phyloP scores from a whole-genome alignment of 1,140 invertebrate species.

The Zaprionus kolodkinae region DNA sequence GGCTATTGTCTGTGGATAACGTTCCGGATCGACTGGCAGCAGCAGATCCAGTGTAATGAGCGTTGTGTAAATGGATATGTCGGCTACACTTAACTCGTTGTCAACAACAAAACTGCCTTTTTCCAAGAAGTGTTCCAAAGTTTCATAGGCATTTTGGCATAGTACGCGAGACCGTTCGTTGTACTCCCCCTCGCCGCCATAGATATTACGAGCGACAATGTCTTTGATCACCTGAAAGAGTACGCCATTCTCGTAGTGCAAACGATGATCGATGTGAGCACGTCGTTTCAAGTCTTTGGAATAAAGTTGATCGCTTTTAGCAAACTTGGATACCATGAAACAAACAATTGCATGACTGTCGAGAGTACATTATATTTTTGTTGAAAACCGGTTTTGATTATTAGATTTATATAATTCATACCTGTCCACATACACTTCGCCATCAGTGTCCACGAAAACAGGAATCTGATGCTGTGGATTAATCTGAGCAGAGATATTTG shows the following conservation, averaged over 20 bases:
- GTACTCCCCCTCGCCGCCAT: slow-evolving; percentile 69
- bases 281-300: slow-evolving; percentile 87
- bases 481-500: slow-evolving; percentile 82
- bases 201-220: slow-evolving; percentile 76
- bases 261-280: slow-evolving; percentile 88
- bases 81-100: slow-evolving; percentile 86
- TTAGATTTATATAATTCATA: slow-evolving; percentile 31
- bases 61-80: slow-evolving; percentile 85
- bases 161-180: slow-evolving; percentile 60
- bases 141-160: slow-evolving; percentile 85
- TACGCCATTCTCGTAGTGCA: slow-evolving; percentile 90
- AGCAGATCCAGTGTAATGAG: slow-evolving; percentile 80
- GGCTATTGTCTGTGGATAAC: slow-evolving; percentile 45
- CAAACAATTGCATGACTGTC: slow-evolving; percentile 88
- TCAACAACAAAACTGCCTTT: slow-evolving; percentile 84
- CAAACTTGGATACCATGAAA: slow-evolving; percentile 90
- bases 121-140: slow-evolving; percentile 85
- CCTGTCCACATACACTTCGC: slow-evolving; percentile 87
- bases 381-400: background rate
- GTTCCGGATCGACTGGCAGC: slow-evolving; percentile 63
- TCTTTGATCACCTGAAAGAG: slow-evolving; percentile 85
- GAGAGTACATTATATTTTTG: background rate
- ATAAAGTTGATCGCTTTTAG: slow-evolving; percentile 87
- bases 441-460: slow-evolving; percentile 87
- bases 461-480: slow-evolving; percentile 88